Evolutionary conservation across 92 coral and sea anemone species (phyloP).

Genomic region (Paramuricea clavata): DNA sequence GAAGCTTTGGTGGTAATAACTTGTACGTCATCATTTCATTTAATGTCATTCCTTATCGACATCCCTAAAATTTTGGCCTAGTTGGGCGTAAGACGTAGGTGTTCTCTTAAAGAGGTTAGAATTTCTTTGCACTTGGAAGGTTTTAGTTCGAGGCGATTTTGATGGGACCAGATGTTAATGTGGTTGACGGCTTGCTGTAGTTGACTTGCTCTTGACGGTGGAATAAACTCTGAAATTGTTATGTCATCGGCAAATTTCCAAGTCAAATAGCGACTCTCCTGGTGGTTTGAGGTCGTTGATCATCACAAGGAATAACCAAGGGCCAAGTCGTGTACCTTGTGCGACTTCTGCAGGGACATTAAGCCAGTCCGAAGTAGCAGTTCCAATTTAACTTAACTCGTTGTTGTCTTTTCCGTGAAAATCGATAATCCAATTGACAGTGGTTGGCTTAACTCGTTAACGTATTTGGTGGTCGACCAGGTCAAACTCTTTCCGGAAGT

Average conservation of each 20-base stretch:
- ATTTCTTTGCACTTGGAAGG: conserved; percentile 66
- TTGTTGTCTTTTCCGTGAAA: conserved; percentile 58
- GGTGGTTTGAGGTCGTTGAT: conserved; percentile 64
- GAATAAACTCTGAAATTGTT: conserved; percentile 63
- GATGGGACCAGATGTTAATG: conserved; percentile 59
- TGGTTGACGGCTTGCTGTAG: conserved; percentile 53
- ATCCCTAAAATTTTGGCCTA: conserved; percentile 67
- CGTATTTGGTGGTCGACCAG: conserved; percentile 61
- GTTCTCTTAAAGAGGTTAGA: conserved; percentile 49
- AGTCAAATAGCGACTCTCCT: conserved; percentile 25
- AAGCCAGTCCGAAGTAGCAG: conserved; percentile 48
- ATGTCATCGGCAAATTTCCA: conserved; percentile 74
- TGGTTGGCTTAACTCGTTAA: conserved; percentile 28
- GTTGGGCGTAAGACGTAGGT: conserved; percentile 6
- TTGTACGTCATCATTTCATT: neutral
- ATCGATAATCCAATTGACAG: conserved; percentile 66
- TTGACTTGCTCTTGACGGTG: conserved; percentile 42
- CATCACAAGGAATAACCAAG: conserved; percentile 72
- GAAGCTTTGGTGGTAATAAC: neutral
- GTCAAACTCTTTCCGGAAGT: conserved; percentile 56
- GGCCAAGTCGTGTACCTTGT: conserved; percentile 70
- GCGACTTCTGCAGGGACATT: conserved; percentile 67
- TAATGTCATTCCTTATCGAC: neutral
- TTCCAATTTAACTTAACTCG: conserved; percentile 48
- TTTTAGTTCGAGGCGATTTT: conserved; percentile 64